Evolutionary conservation across 2,797 vertebrate species (phyloP).

Genomic region (Acrossocheilus wenchowensis): DNA sequence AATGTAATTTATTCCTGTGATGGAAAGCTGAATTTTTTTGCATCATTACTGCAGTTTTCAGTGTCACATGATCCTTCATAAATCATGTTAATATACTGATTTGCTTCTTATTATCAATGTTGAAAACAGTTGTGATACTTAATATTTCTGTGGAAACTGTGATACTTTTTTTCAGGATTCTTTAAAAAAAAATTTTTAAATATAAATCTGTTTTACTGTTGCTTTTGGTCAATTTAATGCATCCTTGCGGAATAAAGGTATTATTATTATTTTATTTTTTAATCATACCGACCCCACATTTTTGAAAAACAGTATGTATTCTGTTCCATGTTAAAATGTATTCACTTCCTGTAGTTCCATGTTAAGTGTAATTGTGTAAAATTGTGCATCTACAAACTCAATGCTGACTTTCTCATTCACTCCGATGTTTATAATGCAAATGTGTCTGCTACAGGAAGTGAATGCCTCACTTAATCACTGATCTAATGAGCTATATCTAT

Average conservation of each 20-base stretch:
- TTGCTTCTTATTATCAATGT: not conserved
- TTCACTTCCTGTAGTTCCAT: not conserved
- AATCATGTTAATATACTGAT: not conserved
- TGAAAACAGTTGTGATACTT: not conserved
- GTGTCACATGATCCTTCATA: not conserved
- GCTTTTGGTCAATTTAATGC: not conserved
- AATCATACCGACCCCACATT: too few relatives aligned
- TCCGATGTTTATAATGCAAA: not conserved
- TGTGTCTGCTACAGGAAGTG: slow-evolving; percentile 6
- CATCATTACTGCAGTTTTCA: not conserved
- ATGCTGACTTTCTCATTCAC: not conserved
- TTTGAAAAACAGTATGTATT: not conserved
- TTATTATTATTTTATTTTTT: not conserved
- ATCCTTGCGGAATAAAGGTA: not conserved
- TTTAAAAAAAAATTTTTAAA: too few relatives aligned
- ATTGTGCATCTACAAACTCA: not conserved
- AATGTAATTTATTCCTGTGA: not conserved
- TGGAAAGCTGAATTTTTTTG: not conserved
- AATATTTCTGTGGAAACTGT: not conserved
- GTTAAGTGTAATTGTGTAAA: not conserved
- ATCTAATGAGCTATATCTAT: slow-evolving; percentile 30
- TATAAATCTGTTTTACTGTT: not conserved
- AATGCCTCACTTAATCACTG: not conserved
- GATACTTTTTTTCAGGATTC: not conserved
- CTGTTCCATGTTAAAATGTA: not conserved